Base-by-base conservation (phyloP, 2,113 vertebrate species). In the Aleadryas rufinucha region DNA sequence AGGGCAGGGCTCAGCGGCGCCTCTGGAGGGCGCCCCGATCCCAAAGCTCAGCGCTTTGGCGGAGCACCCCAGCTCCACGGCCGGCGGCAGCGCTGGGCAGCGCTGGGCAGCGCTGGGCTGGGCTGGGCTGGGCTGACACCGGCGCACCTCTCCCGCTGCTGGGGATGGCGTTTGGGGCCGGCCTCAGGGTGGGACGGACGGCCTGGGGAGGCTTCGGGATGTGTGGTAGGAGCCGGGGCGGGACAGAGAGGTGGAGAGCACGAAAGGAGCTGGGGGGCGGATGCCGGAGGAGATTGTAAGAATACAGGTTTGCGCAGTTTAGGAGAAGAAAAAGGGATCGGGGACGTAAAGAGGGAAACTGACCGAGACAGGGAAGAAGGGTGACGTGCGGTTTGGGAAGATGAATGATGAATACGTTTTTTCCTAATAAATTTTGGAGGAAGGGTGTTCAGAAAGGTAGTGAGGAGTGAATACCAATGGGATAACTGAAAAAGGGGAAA, bases 1-100 rank as follows among this genome's bases (percentile, higher is more conserved):
- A 22, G 26, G 37, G 30, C 61, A 15, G 30, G 35, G 20, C 39
- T 31, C 71, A 18, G 56, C 39, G 3, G 19, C 1, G 28, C 53
- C 93, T 66, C 39, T 64, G 57, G 95, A 68, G 77, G 91, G 91
- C 88, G 81, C 68, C 21, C 8, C 3, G 15, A 26, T 5, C n/a
- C 65, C 52, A 11, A 16, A 75, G 10, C 60, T 17, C 10, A 18
- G 13, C 7, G 16, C 13, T 61, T 9, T 4, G 31, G 24, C 11
- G 9, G n/a, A 14, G 35, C 1, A 28, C 44, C 35, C 11, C 26
- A 33, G 69, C 18, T 39, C 15, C 41, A 13, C 54, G 6, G 2
- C 2, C 20, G 2, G 13, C 2, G 8, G 17, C 4, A 0, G 7
- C 24, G 13, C 3, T 0, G 20, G 33, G 20, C 3, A 1, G 8